Conservation (phyloP, 2,888 invertebrate species). For the Lissonota sp. region DNA sequence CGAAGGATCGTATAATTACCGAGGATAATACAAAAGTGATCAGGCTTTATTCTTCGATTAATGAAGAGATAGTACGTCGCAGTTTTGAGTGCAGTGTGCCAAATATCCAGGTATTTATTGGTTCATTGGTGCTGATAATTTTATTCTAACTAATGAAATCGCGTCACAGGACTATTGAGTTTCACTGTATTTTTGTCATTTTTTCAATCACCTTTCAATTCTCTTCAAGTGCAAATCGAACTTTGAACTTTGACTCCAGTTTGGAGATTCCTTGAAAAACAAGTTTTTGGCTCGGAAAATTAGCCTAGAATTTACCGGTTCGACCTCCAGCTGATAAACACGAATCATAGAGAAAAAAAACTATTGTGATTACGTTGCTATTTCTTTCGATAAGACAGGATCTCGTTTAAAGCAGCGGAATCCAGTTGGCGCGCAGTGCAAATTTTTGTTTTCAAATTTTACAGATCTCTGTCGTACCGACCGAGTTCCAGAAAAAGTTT, state of each 20-base stretch:
- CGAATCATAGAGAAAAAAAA: too few species aligned
- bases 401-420: background rate
- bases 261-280: too few species aligned
- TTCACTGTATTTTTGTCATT: too few species aligned
- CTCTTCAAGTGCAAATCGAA: too few species aligned
- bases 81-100: constrained; percentile 33
- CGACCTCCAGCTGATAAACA: too few species aligned
- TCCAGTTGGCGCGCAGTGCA: constrained; percentile 3
- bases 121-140: too few species aligned
- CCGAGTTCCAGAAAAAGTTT: background rate
- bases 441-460: background rate
- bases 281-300: too few species aligned
- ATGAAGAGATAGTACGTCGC: constrained; percentile 6
- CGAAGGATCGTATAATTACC: constrained; percentile 37
- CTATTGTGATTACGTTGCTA: background rate
- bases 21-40: constrained; percentile 11
- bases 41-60: constrained; percentile 5
- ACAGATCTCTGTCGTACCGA: constrained; percentile 4
- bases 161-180: too few species aligned
- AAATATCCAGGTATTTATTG: background rate
- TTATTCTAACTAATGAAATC: too few species aligned
- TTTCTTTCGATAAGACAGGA: constrained; percentile 13
- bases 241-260: too few species aligned
- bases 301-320: too few species aligned
- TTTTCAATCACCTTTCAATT: too few species aligned